Evolutionary conservation across 2,888 invertebrate species (phyloP).

Genomic region (Melanargia galathea): DNA sequence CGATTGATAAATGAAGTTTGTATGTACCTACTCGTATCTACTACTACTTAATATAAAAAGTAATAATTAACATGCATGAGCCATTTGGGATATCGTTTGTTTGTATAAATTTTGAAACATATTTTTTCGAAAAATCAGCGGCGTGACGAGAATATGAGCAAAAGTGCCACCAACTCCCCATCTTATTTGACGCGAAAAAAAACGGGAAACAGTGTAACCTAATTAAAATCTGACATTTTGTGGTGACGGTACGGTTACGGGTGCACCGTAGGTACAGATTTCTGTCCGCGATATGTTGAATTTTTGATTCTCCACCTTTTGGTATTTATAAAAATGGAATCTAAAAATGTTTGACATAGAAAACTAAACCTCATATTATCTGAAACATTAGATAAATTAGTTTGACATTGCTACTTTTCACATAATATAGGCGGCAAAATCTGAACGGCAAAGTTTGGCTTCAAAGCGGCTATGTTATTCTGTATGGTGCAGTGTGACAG

Average conservation of each 20-base stretch:
- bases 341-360: neutral
- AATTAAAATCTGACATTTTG: conserved; percentile 31
- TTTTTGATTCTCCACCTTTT: neutral
- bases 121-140: too few relatives aligned
- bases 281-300: conserved; percentile 1
- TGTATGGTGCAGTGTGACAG: neutral
- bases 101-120: too few relatives aligned
- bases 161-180: too few relatives aligned
- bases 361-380: too few relatives aligned
- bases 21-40: too few relatives aligned
- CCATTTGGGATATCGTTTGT: too few relatives aligned
- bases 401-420: neutral
- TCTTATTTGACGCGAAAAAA: conserved; percentile 18
- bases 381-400: neutral
- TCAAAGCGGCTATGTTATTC: neutral
- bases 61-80: too few relatives aligned
- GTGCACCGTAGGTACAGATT: too few relatives aligned
- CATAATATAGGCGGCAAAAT: neutral
- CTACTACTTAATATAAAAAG: too few relatives aligned
- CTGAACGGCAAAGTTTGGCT: neutral
- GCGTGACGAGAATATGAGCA: too few relatives aligned
- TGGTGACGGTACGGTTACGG: neutral
- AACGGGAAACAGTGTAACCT: conserved; percentile 26
- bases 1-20: too few relatives aligned
- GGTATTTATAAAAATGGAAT: neutral